Percentiles rank a stretch among this genome's conserved stretches.
Conservation (phyloP, 1,140 invertebrate species). For the Hormaphis cornu region DNA sequence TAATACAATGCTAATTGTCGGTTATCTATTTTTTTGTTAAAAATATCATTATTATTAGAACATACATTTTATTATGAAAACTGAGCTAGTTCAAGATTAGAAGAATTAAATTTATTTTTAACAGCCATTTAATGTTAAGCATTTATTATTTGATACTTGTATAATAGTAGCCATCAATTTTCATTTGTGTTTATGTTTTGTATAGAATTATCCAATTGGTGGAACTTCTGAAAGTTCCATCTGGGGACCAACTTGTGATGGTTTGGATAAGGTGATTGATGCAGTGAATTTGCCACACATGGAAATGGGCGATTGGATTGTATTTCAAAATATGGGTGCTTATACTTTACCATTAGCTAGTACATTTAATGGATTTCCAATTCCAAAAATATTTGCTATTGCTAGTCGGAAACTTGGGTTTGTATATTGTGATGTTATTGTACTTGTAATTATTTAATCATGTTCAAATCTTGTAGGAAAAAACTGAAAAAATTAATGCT, state of each 20-base stretch:
- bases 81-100: too few species aligned
- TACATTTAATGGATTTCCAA: conserved; percentile 81
- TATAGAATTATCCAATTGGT: conserved; percentile 1
- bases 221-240: conserved; percentile 52
- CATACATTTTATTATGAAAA: too few species aligned
- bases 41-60: too few species aligned
- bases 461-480: neutral
- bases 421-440: conserved; percentile 33
- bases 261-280: conserved; percentile 74
- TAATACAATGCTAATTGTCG: too few species aligned
- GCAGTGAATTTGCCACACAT: conserved; percentile 61
- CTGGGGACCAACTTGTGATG: conserved; percentile 95
- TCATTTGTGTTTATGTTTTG: too few species aligned
- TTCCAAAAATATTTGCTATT: conserved; percentile 59
- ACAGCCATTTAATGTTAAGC: too few species aligned
- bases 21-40: too few species aligned
- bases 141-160: too few species aligned
- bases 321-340: conserved; percentile 87
- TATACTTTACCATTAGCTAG: conserved; percentile 84
- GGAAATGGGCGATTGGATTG: conserved; percentile 70
- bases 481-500: conserved; percentile 24
- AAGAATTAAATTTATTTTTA: too few species aligned
- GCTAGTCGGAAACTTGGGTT: conserved; percentile 50
- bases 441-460: neutral
- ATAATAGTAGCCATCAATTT: too few species aligned